Evolutionary conservation across 1,140 invertebrate genomes (phyloP).

Genomic region (Drosophila baimaii): DNA sequence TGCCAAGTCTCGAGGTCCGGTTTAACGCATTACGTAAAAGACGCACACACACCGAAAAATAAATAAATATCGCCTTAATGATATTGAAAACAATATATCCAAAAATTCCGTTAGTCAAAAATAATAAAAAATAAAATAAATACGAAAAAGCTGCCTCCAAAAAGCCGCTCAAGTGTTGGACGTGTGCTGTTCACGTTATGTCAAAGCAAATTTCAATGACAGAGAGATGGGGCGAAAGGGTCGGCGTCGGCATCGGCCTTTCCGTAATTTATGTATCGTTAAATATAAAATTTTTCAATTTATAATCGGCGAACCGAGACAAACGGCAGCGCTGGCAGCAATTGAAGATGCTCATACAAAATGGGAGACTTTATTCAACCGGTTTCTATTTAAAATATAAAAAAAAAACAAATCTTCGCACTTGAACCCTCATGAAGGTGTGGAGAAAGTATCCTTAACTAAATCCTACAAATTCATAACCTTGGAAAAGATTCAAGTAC

Average conservation of each 20-base stretch:
- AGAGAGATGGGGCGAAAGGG: constrained; percentile 11
- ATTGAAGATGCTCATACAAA: constrained; percentile 42
- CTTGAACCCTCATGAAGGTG: constrained; percentile 68
- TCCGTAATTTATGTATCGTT: constrained; percentile 50
- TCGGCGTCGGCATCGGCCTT: background rate
- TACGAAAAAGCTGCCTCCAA: constrained; percentile 48
- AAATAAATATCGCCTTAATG: constrained; percentile 65
- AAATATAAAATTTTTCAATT: constrained; percentile 47
- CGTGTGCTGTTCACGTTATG: constrained; percentile 31
- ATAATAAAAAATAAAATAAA: constrained; percentile 25
- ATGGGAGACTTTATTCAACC: constrained; percentile 31
- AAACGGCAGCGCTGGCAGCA: constrained; percentile 8
- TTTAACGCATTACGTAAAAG: constrained; percentile 74
- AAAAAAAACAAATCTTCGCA: constrained; percentile 32
- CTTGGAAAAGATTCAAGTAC: too few species aligned
- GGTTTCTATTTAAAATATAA: constrained; percentile 34
- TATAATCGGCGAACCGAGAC: constrained; percentile 42
- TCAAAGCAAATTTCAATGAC: constrained; percentile 36
- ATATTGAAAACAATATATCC: constrained; percentile 52
- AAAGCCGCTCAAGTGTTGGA: constrained; percentile 64
- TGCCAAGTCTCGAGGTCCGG: constrained; percentile 61
- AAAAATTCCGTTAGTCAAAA: constrained; percentile 46
- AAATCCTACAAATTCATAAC: too few species aligned
- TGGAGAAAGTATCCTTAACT: constrained; percentile 58
- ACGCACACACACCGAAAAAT: constrained; percentile 12